phyloP scores from a whole-genome alignment of 2,113 vertebrate species.

The Cepphus grylle region DNA sequence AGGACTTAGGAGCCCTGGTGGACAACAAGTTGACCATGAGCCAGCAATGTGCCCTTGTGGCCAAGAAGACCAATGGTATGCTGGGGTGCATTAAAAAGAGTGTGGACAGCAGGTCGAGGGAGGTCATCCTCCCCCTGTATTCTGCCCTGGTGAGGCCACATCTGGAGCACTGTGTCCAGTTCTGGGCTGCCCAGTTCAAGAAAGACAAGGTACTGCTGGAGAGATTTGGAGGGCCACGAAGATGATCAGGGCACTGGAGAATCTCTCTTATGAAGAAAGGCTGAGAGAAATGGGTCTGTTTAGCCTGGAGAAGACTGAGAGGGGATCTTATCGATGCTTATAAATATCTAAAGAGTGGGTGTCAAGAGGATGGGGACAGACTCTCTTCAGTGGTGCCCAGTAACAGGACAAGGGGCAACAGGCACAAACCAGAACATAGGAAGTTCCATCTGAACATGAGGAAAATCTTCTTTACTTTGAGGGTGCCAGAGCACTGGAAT shows the following conservation, averaged over 20 bases:
- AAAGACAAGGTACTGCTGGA: neutral
- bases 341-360: neutral
- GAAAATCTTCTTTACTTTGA: neutral
- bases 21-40: neutral
- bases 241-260: neutral
- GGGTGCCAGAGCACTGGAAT: neutral
- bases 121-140: neutral
- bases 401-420: neutral
- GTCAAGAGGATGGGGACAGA: neutral
- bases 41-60: neutral
- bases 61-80: neutral
- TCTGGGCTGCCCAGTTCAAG: neutral
- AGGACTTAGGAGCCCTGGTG: neutral
- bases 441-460: neutral
- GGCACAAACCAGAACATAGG: neutral
- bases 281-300: neutral
- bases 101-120: neutral
- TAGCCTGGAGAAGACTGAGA: neutral
- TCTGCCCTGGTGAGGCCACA: neutral
- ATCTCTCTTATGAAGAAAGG: neutral
- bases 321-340: neutral
- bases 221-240: neutral
- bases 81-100: neutral
- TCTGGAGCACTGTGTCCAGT: neutral
- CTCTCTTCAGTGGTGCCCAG: neutral